Percentiles rank a stretch among this genome's conserved stretches.
phyloP scores from a whole-genome alignment of 2,888 invertebrate genomes.

The Archips crataeganus region DNA sequence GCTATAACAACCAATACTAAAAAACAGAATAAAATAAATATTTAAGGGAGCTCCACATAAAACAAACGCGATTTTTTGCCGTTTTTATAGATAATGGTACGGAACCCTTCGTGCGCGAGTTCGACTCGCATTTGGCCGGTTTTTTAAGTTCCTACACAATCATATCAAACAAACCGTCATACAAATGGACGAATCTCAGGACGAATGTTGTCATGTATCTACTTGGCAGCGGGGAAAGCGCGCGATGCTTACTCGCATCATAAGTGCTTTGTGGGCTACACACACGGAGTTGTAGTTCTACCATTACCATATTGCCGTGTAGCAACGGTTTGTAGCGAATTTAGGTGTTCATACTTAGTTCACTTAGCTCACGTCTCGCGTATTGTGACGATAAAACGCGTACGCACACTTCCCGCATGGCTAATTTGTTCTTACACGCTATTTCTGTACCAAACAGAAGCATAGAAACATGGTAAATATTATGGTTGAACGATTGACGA shows the following conservation, averaged over 20 bases:
- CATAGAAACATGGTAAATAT: slow-evolving; percentile 11
- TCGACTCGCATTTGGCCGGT: too few relatives aligned
- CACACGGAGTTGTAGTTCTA: background rate
- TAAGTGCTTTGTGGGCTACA: background rate
- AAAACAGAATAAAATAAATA: too few relatives aligned
- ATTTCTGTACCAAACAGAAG: background rate
- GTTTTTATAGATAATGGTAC: too few relatives aligned
- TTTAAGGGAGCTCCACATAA: too few relatives aligned
- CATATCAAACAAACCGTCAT: too few relatives aligned
- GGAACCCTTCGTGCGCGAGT: too few relatives aligned
- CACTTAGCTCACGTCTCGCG: slow-evolving; percentile 3
- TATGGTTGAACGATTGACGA: background rate
- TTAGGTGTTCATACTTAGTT: background rate
- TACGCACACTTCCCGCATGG: slow-evolving; percentile 15
- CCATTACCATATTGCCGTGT: background rate
- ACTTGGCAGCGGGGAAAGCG: too few relatives aligned
- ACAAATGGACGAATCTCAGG: too few relatives aligned
- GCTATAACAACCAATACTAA: too few relatives aligned
- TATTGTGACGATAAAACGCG: slow-evolving; percentile 13
- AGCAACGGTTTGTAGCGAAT: slow-evolving; percentile 12
- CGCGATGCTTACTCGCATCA: background rate
- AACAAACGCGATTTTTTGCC: too few relatives aligned
- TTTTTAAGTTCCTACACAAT: too few relatives aligned
- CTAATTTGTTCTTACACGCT: slow-evolving; percentile 13
- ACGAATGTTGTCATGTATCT: too few relatives aligned